phyloP scores from a whole-genome alignment of 2,888 invertebrate genomes.

The Salticus scenicus region DNA sequence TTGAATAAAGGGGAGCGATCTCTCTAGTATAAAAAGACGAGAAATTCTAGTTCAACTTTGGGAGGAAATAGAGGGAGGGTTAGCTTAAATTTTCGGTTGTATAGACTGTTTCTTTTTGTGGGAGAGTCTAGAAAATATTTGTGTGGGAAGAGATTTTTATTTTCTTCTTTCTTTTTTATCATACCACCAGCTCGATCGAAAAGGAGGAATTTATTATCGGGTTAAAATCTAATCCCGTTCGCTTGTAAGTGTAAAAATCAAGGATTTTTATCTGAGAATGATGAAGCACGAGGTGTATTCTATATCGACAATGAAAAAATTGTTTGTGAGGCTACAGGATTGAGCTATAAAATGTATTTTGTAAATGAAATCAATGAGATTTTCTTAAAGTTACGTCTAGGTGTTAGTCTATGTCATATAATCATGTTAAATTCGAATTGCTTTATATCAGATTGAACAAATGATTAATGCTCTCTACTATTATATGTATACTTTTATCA shows the following conservation, averaged over 20 bases:
- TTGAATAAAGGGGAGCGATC: constrained; percentile 6
- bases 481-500: too few species aligned
- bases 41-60: constrained; percentile 27
- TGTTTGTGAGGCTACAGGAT: too few species aligned
- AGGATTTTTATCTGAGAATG: too few species aligned
- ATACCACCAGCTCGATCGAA: not conserved
- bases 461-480: too few species aligned
- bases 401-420: too few species aligned
- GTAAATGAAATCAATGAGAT: too few species aligned
- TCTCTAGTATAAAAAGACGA: constrained; percentile 21
- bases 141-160: not conserved
- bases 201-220: not conserved
- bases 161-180: not conserved
- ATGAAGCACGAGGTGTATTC: too few species aligned
- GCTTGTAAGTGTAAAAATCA: not conserved
- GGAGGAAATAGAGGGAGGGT: constrained; percentile 24
- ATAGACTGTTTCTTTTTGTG: constrained; percentile 12
- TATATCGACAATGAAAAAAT: too few species aligned
- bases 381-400: too few species aligned
- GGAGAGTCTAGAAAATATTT: constrained; percentile 5
- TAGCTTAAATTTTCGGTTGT: constrained; percentile 12
- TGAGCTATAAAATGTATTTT: too few species aligned
- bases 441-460: too few species aligned
- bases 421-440: too few species aligned
- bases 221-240: not conserved